Conservation (phyloP, 2,113 vertebrate genomes). For the Silurus glanis region DNA sequence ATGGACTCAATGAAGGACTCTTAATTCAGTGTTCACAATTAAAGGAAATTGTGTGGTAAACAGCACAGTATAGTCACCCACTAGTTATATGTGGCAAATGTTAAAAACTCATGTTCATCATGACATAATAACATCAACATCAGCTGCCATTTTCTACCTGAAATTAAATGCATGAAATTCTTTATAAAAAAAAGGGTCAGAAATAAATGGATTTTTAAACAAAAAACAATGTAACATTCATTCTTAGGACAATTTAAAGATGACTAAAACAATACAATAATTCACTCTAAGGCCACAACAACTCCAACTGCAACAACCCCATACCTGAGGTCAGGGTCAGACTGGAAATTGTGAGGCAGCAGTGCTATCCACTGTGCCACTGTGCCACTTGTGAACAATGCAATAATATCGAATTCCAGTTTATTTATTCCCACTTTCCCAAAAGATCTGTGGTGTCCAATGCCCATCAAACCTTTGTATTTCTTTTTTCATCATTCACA, state of each 20-base stretch:
- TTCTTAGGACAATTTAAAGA: too few relatives aligned
- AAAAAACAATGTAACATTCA: neutral
- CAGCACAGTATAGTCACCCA: neutral
- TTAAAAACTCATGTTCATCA: neutral
- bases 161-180: neutral
- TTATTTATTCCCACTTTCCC: neutral
- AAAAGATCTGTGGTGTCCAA: neutral
- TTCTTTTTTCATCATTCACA: neutral
- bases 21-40: neutral
- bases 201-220: neutral
- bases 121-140: neutral
- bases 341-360: neutral
- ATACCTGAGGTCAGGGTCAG: neutral
- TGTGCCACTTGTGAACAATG: neutral
- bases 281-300: neutral
- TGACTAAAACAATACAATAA: neutral
- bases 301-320: too few relatives aligned
- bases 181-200: neutral
- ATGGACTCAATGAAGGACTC: conserved; percentile 3
- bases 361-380: neutral
- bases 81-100: neutral
- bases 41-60: neutral
- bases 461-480: neutral
- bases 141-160: neutral
- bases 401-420: neutral